Evolutionary conservation across 2,113 vertebrate genomes (phyloP).

Genomic region (Prolemur simus): DNA sequence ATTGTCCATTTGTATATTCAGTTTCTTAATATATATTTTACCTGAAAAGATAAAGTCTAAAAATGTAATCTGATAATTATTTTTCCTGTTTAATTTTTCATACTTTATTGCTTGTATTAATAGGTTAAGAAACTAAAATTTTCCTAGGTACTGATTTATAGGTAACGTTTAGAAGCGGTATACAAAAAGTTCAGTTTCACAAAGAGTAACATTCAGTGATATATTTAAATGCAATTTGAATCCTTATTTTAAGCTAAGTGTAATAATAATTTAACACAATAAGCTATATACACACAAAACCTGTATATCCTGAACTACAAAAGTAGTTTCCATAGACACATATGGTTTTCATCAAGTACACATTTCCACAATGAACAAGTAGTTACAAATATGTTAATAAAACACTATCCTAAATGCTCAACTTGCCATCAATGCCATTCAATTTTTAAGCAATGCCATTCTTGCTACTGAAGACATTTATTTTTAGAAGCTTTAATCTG

Average conservation of each 20-base stretch:
- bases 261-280: slow-evolving; percentile 58
- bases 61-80: neutral
- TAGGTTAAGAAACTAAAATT: slow-evolving; percentile 51
- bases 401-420: too few species aligned
- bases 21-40: neutral
- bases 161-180: neutral
- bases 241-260: slow-evolving; percentile 42
- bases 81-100: slow-evolving; percentile 44
- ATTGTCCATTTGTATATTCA: neutral
- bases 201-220: slow-evolving; percentile 55
- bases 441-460: too few species aligned
- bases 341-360: too few species aligned
- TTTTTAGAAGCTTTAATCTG: too few species aligned
- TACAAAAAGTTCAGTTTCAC: slow-evolving; percentile 41
- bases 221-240: slow-evolving; percentile 55
- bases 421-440: too few species aligned
- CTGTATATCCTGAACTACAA: too few species aligned
- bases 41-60: neutral
- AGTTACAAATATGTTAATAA: too few species aligned
- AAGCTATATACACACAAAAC: neutral
- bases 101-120: slow-evolving; percentile 57
- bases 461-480: too few species aligned
- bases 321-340: too few species aligned
- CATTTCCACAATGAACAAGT: too few species aligned
- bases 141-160: slow-evolving; percentile 42